Evolutionary conservation across 2,888 invertebrate genomes (phyloP), one percentile per base, ranked within the genome.

Genomic region (Phragmatobia fuliginosa): DNA sequence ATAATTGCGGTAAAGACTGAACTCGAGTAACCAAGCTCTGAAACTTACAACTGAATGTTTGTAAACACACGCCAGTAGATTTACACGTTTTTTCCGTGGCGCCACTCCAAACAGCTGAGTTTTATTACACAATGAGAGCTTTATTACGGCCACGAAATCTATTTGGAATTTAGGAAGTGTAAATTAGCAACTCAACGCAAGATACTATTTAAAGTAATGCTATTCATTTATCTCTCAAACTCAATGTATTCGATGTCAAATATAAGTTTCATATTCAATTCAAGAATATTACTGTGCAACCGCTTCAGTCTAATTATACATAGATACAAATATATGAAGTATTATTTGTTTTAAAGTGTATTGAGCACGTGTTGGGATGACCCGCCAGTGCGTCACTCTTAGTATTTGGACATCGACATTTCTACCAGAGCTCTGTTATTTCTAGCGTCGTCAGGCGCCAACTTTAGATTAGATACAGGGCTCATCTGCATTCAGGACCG

Each of bases 401-500:
- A 87, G 85, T 87, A 88, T 90, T 86, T 89, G 88, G 86, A 84
- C 88, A 89, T 90, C 91, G 93, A 92, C 92, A 91, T 91, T 90
- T 91, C 83, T 89, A 87, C 81, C 84, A 81, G 83, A 86, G 90
- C 88, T 87, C 79, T 86, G 90, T 90, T 94, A 94, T 94, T 94
- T 93, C 90, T 91, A 91, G 90, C 90, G 78, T 75, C 85, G 87
- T 82, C 86, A 84, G 89, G 88, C 91, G 92, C 92, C 91, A 91
- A 92, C 91, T 91, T 90, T 91, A 92, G 91, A 92, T 89, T 91
- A 84, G 90, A 87, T 79, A 83, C 90, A 90, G 90, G 88, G 91
- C 91, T 92, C 92, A 90, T 91, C 88, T 92, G 90, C 90, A 91
- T 91, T 90, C 91, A 88, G 86, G 80, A 82, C 85, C 86, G 91